Base-by-base conservation (phyloP, 2,113 vertebrate species). In the Megaceryle maxima region DNA sequence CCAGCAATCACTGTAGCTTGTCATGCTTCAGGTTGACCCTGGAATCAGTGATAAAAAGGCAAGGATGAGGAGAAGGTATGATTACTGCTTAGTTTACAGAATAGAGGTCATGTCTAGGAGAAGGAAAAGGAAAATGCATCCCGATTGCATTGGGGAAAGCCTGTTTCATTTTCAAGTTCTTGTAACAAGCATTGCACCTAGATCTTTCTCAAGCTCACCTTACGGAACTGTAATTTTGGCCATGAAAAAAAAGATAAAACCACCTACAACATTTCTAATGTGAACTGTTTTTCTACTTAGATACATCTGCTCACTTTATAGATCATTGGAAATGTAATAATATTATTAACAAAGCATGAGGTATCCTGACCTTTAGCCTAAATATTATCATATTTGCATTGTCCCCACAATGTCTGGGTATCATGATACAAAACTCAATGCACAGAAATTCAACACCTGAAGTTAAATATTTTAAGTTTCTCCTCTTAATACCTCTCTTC, bases 231-330 rank as follows among this genome's bases (percentile, higher is more conserved):
- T 59, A 82, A 88, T 94, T 94, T 86, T 75, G 67, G 46, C 60
- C 39, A 46, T 41, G 53, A 80, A 92, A 80, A 91, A 50, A 89
- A 93, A 93, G 46, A 56, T 28, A 90, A 96, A 82, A 87, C 73
- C 83, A 91, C 90, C 74, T 86, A 90, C 90, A 95, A 68, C 25
- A 33, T 74, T 80, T 87, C 78, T 33, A 56, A 18, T 83, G 74
- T 53, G 81, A 90, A 10, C 66, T 68, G 35, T 76, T 91, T 37
- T 92, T 57, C 60, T 95, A 56, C 37, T 77, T 94, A 83, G 57
- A 83, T 76, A 92, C 18, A 89, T 5, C 25, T 90, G 57, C 55
- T 44, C 46, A 60, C 73, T 94, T 95, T 24, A 77, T 10, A 70
- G 41, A 48, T 46, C 5, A 89, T 33, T 75, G 25, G 69, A 93